phyloP scores from a whole-genome alignment of 2,888 invertebrate genomes.

The Proisotoma minuta region DNA sequence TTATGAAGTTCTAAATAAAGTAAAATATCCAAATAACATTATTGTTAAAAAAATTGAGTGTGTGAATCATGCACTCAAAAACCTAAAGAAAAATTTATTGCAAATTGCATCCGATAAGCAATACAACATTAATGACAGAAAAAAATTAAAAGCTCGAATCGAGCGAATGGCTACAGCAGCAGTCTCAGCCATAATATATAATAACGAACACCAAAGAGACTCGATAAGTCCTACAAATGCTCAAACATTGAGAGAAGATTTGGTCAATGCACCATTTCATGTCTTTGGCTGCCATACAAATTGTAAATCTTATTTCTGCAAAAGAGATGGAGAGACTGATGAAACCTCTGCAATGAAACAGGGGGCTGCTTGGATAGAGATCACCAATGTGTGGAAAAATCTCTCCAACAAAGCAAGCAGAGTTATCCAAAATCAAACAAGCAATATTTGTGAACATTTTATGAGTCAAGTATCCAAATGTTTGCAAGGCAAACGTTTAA shows the following conservation, averaged over 20 bases:
- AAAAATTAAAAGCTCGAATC: background rate
- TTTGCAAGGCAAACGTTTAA: background rate
- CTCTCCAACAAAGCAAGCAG: background rate
- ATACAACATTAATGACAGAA: background rate
- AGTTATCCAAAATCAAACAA: background rate
- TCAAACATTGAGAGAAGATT: background rate
- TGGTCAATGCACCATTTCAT: background rate
- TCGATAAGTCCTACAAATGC: background rate
- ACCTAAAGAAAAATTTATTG: background rate
- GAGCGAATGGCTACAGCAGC: background rate
- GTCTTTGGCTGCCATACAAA: background rate
- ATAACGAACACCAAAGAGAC: background rate
- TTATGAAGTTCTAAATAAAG: background rate
- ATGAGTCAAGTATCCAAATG: background rate
- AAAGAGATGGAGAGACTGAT: background rate
- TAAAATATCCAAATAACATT: background rate
- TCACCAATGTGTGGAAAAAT: background rate
- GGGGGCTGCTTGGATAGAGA: background rate
- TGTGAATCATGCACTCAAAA: background rate
- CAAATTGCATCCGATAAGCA: background rate
- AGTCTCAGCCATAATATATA: background rate
- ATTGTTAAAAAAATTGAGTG: background rate
- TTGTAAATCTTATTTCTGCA: background rate
- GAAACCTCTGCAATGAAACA: background rate
- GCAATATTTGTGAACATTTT: background rate